Conservation (phyloP, 2,888 invertebrate species). For the Chelonus formosanus region DNA sequence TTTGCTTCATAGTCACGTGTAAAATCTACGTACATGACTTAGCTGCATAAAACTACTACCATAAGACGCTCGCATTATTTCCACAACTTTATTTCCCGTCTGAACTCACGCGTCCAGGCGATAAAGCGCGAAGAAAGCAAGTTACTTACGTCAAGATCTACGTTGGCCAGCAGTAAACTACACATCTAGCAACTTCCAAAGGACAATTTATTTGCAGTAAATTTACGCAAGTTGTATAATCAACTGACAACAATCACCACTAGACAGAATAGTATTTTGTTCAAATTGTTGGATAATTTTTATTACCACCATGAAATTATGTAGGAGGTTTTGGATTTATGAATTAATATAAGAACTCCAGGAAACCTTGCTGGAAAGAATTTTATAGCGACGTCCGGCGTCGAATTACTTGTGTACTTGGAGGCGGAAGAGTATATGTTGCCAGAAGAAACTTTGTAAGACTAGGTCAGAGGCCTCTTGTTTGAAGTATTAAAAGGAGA, state of each 20-base stretch:
- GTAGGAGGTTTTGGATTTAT: constrained; percentile 27
- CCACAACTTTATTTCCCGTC: constrained; percentile 36
- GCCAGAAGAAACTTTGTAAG: constrained; percentile 18
- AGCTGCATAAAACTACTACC: too few relatives aligned
- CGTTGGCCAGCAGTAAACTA: constrained; percentile 8
- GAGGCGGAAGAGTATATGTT: constrained; percentile 21
- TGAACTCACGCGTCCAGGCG: constrained; percentile 11
- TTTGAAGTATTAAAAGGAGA: constrained; percentile 7
- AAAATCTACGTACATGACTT: too few relatives aligned
- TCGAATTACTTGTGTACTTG: constrained; percentile 24
- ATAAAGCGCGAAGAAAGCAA: constrained; percentile 12
- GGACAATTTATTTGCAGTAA: constrained; percentile 25
- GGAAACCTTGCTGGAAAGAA: constrained; percentile 39
- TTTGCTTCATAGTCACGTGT: too few relatives aligned
- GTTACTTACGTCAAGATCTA: constrained; percentile 11
- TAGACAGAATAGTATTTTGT: background rate
- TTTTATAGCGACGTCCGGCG: constrained; percentile 32
- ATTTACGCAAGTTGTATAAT: constrained; percentile 12
- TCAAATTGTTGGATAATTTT: background rate
- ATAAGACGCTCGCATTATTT: constrained; percentile 28
- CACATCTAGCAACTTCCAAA: background rate
- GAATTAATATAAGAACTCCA: constrained; percentile 43
- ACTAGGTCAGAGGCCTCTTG: constrained; percentile 26
- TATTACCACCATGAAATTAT: background rate
- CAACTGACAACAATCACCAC: constrained; percentile 18